Evolutionary conservation across 2,888 invertebrate species (phyloP).

Genomic region (Erannis defoliaria): DNA sequence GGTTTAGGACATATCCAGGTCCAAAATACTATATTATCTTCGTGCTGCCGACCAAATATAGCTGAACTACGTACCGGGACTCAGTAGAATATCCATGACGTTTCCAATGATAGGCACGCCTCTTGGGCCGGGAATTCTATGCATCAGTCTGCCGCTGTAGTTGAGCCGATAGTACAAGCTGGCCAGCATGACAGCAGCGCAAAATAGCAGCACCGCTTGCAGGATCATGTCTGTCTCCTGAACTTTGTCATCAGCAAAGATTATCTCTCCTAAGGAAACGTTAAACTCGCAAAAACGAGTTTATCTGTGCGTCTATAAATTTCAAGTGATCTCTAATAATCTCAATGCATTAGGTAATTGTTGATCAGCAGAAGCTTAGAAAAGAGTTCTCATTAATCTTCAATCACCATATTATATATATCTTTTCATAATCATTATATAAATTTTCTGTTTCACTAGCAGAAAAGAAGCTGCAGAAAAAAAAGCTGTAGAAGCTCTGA

Average conservation of each 20-base stretch:
- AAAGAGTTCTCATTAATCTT: too few relatives aligned
- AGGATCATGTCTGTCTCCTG: neutral
- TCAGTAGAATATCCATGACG: neutral
- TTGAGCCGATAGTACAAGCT: neutral
- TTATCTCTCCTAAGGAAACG: neutral
- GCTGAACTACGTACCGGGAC: neutral
- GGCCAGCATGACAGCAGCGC: neutral
- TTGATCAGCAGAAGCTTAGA: too few relatives aligned
- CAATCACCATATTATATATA: too few relatives aligned
- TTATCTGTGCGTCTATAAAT: neutral
- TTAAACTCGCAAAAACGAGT: neutral
- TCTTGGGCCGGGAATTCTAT: constrained; percentile 5
- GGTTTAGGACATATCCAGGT: too few relatives aligned
- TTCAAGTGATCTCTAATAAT: too few relatives aligned
- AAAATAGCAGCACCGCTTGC: neutral
- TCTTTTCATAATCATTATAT: too few relatives aligned
- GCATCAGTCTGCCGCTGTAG: constrained; percentile 2
- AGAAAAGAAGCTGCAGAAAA: too few relatives aligned
- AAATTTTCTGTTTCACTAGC: too few relatives aligned
- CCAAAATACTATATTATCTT: too few relatives aligned
- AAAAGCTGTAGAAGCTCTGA: too few relatives aligned
- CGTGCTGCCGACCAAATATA: too few relatives aligned
- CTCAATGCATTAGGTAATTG: too few relatives aligned
- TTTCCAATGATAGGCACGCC: neutral
- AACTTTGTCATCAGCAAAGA: neutral